A percentile compares a stretch with the other conserved stretches of the same genome.
phyloP scores from a whole-genome alignment of 2,113 vertebrate species.

The Serinus canaria region DNA sequence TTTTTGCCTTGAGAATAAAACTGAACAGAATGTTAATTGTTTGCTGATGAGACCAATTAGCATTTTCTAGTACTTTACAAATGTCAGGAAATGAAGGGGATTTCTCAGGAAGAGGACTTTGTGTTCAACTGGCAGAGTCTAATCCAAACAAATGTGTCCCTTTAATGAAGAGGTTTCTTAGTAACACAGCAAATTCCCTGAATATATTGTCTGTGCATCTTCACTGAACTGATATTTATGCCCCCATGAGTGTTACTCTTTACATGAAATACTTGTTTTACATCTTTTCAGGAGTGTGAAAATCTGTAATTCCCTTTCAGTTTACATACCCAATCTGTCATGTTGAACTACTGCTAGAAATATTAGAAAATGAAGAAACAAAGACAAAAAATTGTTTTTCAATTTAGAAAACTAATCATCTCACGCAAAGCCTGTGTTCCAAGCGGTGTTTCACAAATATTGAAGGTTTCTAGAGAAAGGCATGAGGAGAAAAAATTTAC shows the following conservation, averaged over 20 bases:
- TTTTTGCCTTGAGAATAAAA: slow-evolving; percentile 1
- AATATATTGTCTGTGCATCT: neutral
- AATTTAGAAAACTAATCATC: neutral
- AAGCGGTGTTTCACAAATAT: neutral
- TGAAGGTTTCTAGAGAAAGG: neutral
- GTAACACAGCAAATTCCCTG: neutral
- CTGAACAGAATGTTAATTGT: slow-evolving; percentile 20
- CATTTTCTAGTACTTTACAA: slow-evolving; percentile 42
- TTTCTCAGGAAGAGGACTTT: slow-evolving; percentile 28
- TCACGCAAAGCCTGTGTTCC: neutral
- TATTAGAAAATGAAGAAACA: neutral
- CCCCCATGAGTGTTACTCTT: neutral
- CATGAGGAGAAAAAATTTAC: neutral
- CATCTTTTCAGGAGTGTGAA: neutral
- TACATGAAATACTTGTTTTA: neutral
- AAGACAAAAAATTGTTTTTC: neutral
- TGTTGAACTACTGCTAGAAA: neutral
- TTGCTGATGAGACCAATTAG: slow-evolving; percentile 28
- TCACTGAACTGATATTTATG: slow-evolving; percentile 8
- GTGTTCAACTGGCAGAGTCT: neutral
- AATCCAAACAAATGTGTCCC: slow-evolving; percentile 39
- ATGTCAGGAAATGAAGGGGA: slow-evolving; percentile 37
- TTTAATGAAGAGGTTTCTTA: slow-evolving; percentile 34
- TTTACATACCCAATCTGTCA: neutral
- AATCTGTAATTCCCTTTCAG: neutral